Conservation (phyloP, 2,888 invertebrate genomes). For the Erebia palarica region DNA sequence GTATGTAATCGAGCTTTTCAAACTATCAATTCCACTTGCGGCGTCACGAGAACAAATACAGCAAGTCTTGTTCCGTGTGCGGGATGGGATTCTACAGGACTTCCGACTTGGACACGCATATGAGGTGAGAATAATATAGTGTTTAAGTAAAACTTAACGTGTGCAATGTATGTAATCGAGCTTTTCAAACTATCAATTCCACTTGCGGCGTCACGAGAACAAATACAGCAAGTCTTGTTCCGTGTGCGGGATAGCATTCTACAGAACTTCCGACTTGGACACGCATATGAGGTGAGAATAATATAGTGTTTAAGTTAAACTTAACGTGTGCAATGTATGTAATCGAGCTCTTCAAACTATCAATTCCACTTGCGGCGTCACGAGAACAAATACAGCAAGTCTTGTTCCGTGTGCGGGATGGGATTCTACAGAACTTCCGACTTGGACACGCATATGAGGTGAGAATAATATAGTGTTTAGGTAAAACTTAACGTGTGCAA, state of each 20-base stretch:
- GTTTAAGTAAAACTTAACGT: slow-evolving; percentile 32
- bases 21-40: slow-evolving; percentile 62
- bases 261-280: slow-evolving; percentile 54
- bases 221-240: slow-evolving; percentile 49
- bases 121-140: slow-evolving; percentile 36
- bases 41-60: slow-evolving; percentile 61
- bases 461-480: no score
- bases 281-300: slow-evolving; percentile 50
- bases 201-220: slow-evolving; percentile 63
- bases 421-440: no score
- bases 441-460: no score
- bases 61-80: slow-evolving; percentile 52
- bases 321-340: slow-evolving; percentile 56
- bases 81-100: slow-evolving; percentile 61
- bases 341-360: slow-evolving; percentile 52
- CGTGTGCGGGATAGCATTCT: slow-evolving; percentile 64
- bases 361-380: slow-evolving; percentile 64
- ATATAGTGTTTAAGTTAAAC: no score
- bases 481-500: no score
- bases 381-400: slow-evolving; percentile 49
- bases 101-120: slow-evolving; percentile 58
- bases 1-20: slow-evolving; percentile 49
- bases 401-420: no score
- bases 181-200: slow-evolving; percentile 55
- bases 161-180: slow-evolving; percentile 57